Evolutionary conservation across 2,113 vertebrate genomes (phyloP).

Genomic region (Zosterops borbonicus): DNA sequence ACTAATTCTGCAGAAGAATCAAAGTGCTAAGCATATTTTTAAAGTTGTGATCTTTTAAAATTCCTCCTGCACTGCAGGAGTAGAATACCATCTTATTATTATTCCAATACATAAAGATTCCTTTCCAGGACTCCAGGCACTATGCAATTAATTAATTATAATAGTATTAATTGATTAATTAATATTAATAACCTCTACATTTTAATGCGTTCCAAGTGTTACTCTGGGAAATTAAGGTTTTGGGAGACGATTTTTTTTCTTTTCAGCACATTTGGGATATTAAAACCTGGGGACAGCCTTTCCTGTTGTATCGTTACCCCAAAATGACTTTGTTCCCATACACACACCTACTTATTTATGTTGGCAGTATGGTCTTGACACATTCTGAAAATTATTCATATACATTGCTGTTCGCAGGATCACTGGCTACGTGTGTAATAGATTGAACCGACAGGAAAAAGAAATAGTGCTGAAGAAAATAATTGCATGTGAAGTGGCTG

Average conservation of each 20-base stretch:
- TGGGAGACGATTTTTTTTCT: not conserved
- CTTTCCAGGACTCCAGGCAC: conserved; percentile 38
- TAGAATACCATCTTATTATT: conserved; percentile 20
- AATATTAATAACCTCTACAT: conserved; percentile 52
- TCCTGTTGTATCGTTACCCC: not conserved
- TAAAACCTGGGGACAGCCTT: not conserved
- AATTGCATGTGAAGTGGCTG: not conserved
- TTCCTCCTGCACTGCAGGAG: not conserved
- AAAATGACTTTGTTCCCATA: not conserved
- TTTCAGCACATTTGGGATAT: not conserved
- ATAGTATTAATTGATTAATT: conserved; percentile 53
- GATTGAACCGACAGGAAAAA: not conserved
- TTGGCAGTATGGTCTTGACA: not conserved
- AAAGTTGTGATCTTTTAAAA: not conserved
- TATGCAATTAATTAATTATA: conserved; percentile 60
- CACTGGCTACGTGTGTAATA: not conserved
- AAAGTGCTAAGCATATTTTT: not conserved
- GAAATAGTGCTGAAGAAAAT: not conserved
- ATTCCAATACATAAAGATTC: conserved; percentile 1
- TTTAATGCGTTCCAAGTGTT: not conserved
- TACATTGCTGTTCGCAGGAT: not conserved
- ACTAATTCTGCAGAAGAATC: not conserved
- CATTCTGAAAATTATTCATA: not conserved
- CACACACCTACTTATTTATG: not conserved
- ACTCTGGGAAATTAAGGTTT: conserved; percentile 1